Percentiles rank a stretch among this genome's conserved stretches.
These are phyloP conservation scores for Hapalemur alaotrensis DNA, from an alignment of 2,797 vertebrate genomes.

Conservation along the genomic window DNA sequence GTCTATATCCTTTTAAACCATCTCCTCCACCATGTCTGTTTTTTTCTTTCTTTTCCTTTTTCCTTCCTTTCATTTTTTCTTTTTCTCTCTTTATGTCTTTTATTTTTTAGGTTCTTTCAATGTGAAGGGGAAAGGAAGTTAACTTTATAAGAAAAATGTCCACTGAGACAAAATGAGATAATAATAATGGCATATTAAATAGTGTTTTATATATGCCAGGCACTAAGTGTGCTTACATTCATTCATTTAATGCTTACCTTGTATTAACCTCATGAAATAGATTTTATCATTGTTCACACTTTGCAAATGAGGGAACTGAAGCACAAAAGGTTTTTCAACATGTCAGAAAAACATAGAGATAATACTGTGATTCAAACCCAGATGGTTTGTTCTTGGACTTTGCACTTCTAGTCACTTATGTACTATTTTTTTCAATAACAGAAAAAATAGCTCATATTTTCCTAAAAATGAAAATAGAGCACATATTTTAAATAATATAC, in stretches of 20 bases:
- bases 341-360: not conserved
- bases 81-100: not conserved
- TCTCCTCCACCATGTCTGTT: rapidly evolving
- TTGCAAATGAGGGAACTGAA: not conserved
- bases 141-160: not conserved
- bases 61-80: not conserved
- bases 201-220: not conserved
- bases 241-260: not conserved
- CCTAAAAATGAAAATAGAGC: not conserved
- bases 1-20: not conserved
- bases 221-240: not conserved
- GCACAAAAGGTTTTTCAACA: not conserved
- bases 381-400: not conserved
- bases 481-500: not conserved
- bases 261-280: not conserved
- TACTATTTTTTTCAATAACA: not conserved
- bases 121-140: not conserved
- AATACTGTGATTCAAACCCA: not conserved
- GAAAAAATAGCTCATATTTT: not conserved
- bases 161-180: not conserved
- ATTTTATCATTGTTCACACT: not conserved
- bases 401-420: not conserved
- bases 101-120: not conserved
- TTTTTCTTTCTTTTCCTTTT: not conserved
- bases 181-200: not conserved